These are phyloP conservation scores for Murina feae DNA, from an alignment of 2,113 vertebrate species.

Conservation along the genomic window DNA sequence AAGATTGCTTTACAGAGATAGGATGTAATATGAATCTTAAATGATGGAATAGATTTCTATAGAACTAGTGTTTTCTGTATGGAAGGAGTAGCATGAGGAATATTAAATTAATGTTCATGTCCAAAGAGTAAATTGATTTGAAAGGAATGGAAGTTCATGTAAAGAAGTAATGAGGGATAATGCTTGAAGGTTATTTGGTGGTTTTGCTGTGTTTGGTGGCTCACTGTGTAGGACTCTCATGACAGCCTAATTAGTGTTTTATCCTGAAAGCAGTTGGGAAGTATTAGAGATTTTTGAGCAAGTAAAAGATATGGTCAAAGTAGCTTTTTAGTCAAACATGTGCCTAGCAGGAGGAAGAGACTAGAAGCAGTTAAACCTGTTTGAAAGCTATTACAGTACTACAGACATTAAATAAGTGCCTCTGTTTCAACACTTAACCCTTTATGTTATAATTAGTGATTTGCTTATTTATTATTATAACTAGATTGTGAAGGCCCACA, in stretches of 20 bases:
- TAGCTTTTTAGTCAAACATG: not conserved
- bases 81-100: not conserved
- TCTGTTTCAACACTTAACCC: not conserved
- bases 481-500: not conserved
- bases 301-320: constrained; percentile 16
- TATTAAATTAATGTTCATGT: constrained; percentile 30
- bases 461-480: constrained; percentile 29
- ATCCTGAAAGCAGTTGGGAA: not conserved
- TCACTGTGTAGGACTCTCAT: not conserved
- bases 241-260: not conserved
- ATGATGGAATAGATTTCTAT: constrained; percentile 18
- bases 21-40: constrained; percentile 30
- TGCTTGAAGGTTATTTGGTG: not conserved
- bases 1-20: not conserved
- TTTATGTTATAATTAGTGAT: not conserved
- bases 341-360: not conserved
- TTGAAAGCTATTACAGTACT: not conserved
- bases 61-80: constrained; percentile 4
- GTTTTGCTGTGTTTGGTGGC: not conserved
- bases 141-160: not conserved
- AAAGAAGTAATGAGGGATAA: not conserved
- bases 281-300: constrained; percentile 26
- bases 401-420: not conserved
- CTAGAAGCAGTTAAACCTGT: not conserved
- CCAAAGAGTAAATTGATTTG: not conserved